Base-by-base conservation (phyloP, 2,888 invertebrate species). In the Cataglyphis altisquamis region DNA sequence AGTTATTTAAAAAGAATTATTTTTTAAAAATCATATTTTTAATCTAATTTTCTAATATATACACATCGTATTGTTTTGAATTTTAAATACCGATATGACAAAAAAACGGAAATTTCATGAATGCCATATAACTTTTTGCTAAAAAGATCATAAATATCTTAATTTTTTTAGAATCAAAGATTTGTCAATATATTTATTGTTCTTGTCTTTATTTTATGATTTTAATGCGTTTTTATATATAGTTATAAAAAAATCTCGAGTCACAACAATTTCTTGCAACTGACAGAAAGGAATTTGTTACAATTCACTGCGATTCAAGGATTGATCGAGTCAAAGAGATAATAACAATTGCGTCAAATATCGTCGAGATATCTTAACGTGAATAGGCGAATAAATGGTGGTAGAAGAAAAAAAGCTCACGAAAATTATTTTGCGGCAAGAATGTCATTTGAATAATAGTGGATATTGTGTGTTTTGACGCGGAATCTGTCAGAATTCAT, bases 401-500 rank as follows among this genome's bases (percentile, higher is more conserved):
- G 41, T 15, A 21, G 18, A 32, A 21, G 55, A 18, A 32, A 21
- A 39, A 18, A 18, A 62, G 0, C 3, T 73, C 8, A 3, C 5
- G 32, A 25, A 45, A 63, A 62, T 48, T 63, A 74, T 63, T 74
- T 74, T 21, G 15, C 32, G 2, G 18, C 5, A 21, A 74, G 15
- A 8, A 55, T 36, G 3, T 75, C 1, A 15, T 3, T 48, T 10
- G 10, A 64, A 15, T 25, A 64, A 15, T 25, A 64, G 10, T 15
- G 4, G 9, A 64, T 15, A 8, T 1, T 75, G 29, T 78, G 81
- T 45, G 60, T 66, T 77, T 83, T 32, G 9, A 67, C 12, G 18
- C 48, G 63, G 66, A 81, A 84, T 86, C 82, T 75, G 52, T 68
- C 74, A 57, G 66, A 78, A 88, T 85, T 86, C 64, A 87, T 89